A percentile compares a stretch with the other conserved stretches of the same genome.
Conservation (phyloP, 2,113 vertebrate species). For the Phrynosoma platyrhinos region DNA sequence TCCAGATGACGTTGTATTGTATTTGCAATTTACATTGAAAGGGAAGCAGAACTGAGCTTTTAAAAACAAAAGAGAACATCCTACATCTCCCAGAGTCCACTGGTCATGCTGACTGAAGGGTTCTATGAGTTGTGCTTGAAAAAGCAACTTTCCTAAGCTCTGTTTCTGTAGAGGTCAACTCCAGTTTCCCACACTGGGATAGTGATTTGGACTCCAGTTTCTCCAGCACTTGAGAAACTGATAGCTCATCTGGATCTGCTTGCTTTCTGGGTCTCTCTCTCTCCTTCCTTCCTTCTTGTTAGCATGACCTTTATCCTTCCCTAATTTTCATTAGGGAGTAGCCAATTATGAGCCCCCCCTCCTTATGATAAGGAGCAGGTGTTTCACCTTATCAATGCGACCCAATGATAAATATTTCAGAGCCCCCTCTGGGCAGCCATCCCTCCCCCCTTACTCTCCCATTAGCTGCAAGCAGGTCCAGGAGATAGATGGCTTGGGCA, state of each 20-base stretch:
- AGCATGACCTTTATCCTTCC: neutral
- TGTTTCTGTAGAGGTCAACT: neutral
- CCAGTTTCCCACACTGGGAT: neutral
- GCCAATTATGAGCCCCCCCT: neutral
- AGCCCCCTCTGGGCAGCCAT: constrained; percentile 21
- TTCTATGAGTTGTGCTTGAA: no score
- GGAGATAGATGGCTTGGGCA: constrained; percentile 8
- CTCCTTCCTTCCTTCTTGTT: neutral
- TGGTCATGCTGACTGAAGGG: no score
- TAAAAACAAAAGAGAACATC: no score
- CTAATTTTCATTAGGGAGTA: neutral
- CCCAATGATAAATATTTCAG: constrained; percentile 29
- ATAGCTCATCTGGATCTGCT: neutral
- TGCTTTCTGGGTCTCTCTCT: neutral
- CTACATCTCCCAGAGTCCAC: no score
- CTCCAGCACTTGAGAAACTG: neutral
- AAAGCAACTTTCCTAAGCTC: no score
- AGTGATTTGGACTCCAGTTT: neutral
- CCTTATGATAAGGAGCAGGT: constrained; percentile 22
- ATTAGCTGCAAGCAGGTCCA: constrained; percentile 10
- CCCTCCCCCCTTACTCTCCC: constrained; percentile 12
- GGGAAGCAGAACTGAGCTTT: neutral
- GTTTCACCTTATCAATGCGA: constrained; percentile 16
- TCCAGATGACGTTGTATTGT: neutral
- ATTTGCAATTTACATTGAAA: neutral